Conservation (phyloP, 2,797 vertebrate species). For the Ptychadena robeensis region DNA sequence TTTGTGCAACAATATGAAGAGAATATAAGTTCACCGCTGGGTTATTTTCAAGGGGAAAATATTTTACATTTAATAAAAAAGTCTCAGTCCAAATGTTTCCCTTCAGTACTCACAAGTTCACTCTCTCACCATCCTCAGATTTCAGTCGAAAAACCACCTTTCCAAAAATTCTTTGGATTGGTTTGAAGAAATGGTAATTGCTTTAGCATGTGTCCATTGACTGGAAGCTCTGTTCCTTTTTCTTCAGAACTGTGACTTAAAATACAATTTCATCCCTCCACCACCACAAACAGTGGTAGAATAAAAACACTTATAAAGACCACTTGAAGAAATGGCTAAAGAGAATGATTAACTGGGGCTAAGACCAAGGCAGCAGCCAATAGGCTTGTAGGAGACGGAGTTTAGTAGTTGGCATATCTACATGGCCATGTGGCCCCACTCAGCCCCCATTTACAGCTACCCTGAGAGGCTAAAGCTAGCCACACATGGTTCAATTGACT, state of each 20-base stretch:
- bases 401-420: neutral
- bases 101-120: conserved; percentile 32
- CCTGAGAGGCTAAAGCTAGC: too few relatives aligned
- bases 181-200: conserved; percentile 34
- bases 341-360: neutral
- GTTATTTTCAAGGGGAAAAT: conserved; percentile 44
- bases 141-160: conserved; percentile 45
- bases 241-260: conserved; percentile 3
- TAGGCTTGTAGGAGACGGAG: neutral
- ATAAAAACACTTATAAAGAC: neutral
- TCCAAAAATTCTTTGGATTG: conserved; percentile 44
- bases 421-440: too few relatives aligned
- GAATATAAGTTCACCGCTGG: conserved; percentile 41
- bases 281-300: neutral
- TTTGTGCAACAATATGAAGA: conserved; percentile 9
- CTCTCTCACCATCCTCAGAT: conserved; percentile 55
- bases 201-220: conserved; percentile 40
- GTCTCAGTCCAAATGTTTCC: conserved; percentile 31
- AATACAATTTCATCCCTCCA: neutral
- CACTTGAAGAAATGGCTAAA: neutral
- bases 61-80: conserved; percentile 51
- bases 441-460: too few relatives aligned
- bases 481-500: too few relatives aligned
- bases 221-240: neutral
- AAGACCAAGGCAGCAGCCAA: neutral